Conservation (phyloP, 2,113 vertebrate species). For the Neogobius melanostomus region DNA sequence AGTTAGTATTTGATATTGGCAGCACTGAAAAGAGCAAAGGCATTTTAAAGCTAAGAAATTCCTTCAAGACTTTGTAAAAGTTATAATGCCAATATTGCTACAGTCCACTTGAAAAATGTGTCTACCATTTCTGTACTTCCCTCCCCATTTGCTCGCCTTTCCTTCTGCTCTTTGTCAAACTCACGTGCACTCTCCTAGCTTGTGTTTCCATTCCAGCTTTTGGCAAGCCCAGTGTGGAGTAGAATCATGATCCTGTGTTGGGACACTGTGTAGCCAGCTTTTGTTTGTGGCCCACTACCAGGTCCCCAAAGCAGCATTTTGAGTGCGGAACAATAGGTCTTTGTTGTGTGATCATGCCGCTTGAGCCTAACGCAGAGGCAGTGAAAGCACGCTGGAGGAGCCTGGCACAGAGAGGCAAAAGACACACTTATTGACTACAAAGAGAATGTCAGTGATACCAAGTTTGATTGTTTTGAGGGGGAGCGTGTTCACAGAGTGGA, state of each 20-base stretch:
- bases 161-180: constrained; percentile 22
- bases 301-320: constrained; percentile 61
- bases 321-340: constrained; percentile 64
- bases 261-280: constrained; percentile 63
- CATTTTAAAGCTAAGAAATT: neutral
- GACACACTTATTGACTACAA: constrained; percentile 15
- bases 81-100: neutral
- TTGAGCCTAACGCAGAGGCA: constrained; percentile 53
- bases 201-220: constrained; percentile 41
- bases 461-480: constrained; percentile 9
- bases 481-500: constrained; percentile 9
- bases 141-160: constrained; percentile 23
- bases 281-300: constrained; percentile 70
- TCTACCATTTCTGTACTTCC: constrained; percentile 1
- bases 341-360: constrained; percentile 65
- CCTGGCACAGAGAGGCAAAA: constrained; percentile 27
- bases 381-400: constrained; percentile 58
- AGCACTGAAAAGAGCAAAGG: no score
- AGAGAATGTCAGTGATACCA: constrained; percentile 13
- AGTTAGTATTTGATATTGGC: no score
- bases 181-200: constrained; percentile 10
- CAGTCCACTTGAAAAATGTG: no score
- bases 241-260: constrained; percentile 58
- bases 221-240: constrained; percentile 45
- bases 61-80: neutral